Base-by-base conservation (phyloP, 1,140 invertebrate genomes). In the Lucilia sericata region DNA sequence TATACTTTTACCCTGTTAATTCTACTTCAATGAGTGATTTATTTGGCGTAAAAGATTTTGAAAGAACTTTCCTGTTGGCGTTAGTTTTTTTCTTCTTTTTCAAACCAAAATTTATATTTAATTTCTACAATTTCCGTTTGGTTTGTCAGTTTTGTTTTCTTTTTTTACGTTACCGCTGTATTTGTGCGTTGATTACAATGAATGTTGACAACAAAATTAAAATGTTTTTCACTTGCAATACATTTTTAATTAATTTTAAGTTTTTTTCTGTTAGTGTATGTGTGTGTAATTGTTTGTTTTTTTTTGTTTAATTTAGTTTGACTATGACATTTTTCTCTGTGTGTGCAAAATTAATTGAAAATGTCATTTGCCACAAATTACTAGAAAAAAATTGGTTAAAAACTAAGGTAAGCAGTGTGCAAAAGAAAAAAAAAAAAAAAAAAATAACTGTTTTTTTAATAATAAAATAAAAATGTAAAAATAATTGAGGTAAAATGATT, bases 31-130 rank as follows among this genome's bases (percentile, higher is more conserved):
- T 87, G 88, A 89, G 88, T 89, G 88, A 89, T 89, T 89, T 89
- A 89, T 88, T 88, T 89, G 88, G 86, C 88, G 88, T 87, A 89
- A 89, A 89, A 89, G 88, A 89, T 89, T 89, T 89, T 87, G 89
- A 76, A 30, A 30, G 21, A 14, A 76, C 21, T 42, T 42, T 42
- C 42, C 42, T 10, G 21, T 9, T 19, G 14, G 14, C 9, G 74
- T 10, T 12, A 42, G 75, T 13, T 42, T 17, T 78, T 17, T 21
- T 42, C 5, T 30, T 30, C 25, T 1, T 30, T 30, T 30, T 30
- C 25, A 30, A 30, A n/a, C 8, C 36, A 60, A 60, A 14, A 60
- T 60, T 60, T 60, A 14, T 60, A n/a, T 60, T 60, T 60, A n/a
- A 60, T n/a, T 60, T 60, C 55, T 60, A n/a, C 55, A 2, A 60